A percentile compares a stretch with the other conserved stretches of the same genome.
Evolutionary conservation across 2,888 invertebrate species (phyloP).

Genomic region (Eristalis intricaria): DNA sequence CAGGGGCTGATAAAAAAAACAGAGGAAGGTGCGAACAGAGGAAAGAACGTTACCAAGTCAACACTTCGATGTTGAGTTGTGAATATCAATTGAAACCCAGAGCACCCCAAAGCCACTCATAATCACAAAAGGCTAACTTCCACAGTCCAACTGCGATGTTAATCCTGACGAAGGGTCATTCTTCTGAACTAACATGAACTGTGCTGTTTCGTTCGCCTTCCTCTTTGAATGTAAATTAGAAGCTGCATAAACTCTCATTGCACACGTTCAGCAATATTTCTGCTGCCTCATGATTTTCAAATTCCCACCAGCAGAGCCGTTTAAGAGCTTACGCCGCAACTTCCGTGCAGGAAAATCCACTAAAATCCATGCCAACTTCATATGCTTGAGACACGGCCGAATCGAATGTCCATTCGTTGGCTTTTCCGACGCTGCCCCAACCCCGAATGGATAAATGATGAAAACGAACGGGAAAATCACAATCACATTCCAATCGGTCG

Average conservation of each 20-base stretch:
- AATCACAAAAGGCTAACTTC: too few species aligned
- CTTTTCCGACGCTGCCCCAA: not conserved
- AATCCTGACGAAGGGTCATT: too few species aligned
- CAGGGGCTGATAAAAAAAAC: too few species aligned
- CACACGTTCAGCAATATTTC: not conserved
- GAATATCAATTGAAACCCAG: too few species aligned
- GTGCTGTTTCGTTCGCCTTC: too few species aligned
- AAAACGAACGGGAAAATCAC: not conserved
- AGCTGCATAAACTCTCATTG: not conserved
- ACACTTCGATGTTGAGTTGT: too few species aligned
- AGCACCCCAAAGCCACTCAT: too few species aligned
- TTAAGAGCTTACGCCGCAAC: not conserved
- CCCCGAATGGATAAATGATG: not conserved
- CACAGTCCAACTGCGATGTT: too few species aligned
- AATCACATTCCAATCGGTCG: slow-evolving; percentile 1
- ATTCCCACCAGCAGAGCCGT: not conserved
- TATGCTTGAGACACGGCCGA: not conserved
- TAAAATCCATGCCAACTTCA: not conserved
- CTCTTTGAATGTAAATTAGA: too few species aligned
- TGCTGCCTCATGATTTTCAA: not conserved
- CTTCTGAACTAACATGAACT: too few species aligned
- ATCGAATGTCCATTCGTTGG: not conserved
- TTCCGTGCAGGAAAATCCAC: not conserved
- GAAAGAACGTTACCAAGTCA: too few species aligned
- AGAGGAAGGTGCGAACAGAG: too few species aligned